Evolutionary conservation across 1,140 invertebrate species (phyloP).

Genomic region (Melanaphis sacchari): DNA sequence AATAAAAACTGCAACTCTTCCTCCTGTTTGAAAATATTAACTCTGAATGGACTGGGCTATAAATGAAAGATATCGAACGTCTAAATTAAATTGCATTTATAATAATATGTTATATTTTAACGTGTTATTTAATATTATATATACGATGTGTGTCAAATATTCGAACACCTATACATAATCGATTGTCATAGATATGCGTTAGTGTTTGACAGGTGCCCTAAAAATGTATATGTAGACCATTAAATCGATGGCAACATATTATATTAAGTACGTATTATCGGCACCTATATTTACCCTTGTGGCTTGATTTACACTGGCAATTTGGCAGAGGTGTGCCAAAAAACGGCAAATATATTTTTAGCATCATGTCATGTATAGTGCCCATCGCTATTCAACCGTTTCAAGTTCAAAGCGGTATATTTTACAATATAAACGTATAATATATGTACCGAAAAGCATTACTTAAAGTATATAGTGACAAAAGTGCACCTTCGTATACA

Average conservation of each 20-base stretch:
- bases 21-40: too few relatives aligned
- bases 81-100: background rate
- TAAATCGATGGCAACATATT: slow-evolving; percentile 16
- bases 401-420: slow-evolving; percentile 35
- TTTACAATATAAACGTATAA: background rate
- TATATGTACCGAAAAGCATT: background rate
- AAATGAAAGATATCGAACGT: too few relatives aligned
- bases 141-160: background rate
- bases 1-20: too few relatives aligned
- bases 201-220: background rate
- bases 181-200: slow-evolving; percentile 2
- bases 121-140: background rate
- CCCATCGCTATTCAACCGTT: background rate
- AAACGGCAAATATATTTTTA: slow-evolving; percentile 17
- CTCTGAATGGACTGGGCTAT: too few relatives aligned
- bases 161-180: background rate
- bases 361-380: background rate
- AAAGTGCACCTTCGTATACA: background rate
- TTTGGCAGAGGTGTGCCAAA: slow-evolving; percentile 10
- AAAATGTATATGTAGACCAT: slow-evolving; percentile 34
- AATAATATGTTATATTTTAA: background rate
- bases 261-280: too few relatives aligned
- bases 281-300: slow-evolving; percentile 45
- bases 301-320: background rate
- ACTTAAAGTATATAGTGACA: background rate